These are phyloP conservation scores for Sciaenops ocellatus DNA, from an alignment of 2,797 vertebrate genomes.

Conservation along the genomic window DNA sequence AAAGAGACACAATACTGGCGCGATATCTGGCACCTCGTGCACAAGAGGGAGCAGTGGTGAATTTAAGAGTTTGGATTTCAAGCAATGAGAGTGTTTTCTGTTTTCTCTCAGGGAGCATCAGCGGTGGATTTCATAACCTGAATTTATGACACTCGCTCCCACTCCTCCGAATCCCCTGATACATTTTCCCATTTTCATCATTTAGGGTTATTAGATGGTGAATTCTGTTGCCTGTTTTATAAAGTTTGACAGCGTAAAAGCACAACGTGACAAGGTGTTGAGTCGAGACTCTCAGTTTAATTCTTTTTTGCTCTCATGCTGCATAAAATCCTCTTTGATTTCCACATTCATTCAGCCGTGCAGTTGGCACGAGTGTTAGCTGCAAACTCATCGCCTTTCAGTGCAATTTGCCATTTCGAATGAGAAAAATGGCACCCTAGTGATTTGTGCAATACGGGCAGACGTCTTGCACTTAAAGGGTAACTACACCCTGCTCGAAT, in stretches of 20 bases:
- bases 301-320: background rate
- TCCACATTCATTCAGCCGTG: background rate
- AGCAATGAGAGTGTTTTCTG: constrained; percentile 21
- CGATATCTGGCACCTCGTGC: constrained; percentile 20
- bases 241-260: background rate
- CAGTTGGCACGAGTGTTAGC: background rate
- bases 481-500: too few relatives aligned
- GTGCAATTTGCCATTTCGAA: background rate
- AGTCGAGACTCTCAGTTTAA: background rate
- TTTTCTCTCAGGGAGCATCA: constrained; percentile 36
- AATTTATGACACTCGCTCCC: constrained; percentile 21
- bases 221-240: constrained; percentile 14
- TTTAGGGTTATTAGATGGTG: constrained; percentile 2
- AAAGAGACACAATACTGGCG: constrained; percentile 14
- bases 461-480: too few relatives aligned
- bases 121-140: constrained; percentile 53
- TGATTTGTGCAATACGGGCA: background rate
- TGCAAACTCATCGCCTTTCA: background rate
- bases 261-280: background rate
- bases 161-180: constrained; percentile 9
- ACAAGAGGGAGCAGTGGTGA: constrained; percentile 6
- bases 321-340: background rate
- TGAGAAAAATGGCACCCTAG: background rate
- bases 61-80: constrained; percentile 29
- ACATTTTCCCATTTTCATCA: constrained; percentile 20